phyloP scores from a whole-genome alignment of 35 echinoderm and acorn worm genomes.

The Heliocidaris tuberculata region DNA sequence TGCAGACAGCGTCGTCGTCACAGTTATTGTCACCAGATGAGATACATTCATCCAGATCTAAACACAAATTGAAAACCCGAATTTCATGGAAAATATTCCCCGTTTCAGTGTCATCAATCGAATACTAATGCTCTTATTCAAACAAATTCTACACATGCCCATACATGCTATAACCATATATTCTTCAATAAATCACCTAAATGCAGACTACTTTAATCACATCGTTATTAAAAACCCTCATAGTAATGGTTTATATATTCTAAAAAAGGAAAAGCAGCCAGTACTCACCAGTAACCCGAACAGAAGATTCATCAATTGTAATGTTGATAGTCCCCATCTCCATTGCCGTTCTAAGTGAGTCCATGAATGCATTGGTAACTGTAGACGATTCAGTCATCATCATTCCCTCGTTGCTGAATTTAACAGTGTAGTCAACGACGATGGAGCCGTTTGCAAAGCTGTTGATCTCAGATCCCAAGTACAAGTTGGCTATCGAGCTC shows the following conservation, averaged over 20 bases:
- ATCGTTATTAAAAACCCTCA: too few relatives aligned
- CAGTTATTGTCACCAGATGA: slow-evolving; percentile 52
- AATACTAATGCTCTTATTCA: too few relatives aligned
- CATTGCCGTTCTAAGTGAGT: slow-evolving; percentile 25
- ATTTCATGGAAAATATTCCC: too few relatives aligned
- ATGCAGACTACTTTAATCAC: too few relatives aligned
- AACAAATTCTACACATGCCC: too few relatives aligned
- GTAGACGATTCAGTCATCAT: background rate
- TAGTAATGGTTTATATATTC: too few relatives aligned
- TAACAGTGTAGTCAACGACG: slow-evolving; percentile 46
- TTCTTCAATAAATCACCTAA: too few relatives aligned
- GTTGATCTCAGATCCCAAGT: slow-evolving; percentile 45
- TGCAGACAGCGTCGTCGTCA: slow-evolving; percentile 41
- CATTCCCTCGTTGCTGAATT: slow-evolving; percentile 27
- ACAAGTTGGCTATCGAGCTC: slow-evolving; percentile 35
- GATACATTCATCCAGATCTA: slow-evolving; percentile 67
- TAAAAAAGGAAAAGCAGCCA: too few relatives aligned
- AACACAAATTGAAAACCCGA: too few relatives aligned
- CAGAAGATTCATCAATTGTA: slow-evolving; percentile 45
- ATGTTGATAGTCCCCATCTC: slow-evolving; percentile 42
- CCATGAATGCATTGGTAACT: slow-evolving; percentile 35
- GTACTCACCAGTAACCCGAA: slow-evolving; percentile 51
- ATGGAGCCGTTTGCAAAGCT: slow-evolving; percentile 64
- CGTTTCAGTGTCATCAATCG: too few relatives aligned
- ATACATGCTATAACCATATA: too few relatives aligned